Percentiles rank a stretch among this genome's conserved stretches.
Evolutionary conservation across 2,113 vertebrate species (phyloP).

Genomic region (Crocuta crocuta): DNA sequence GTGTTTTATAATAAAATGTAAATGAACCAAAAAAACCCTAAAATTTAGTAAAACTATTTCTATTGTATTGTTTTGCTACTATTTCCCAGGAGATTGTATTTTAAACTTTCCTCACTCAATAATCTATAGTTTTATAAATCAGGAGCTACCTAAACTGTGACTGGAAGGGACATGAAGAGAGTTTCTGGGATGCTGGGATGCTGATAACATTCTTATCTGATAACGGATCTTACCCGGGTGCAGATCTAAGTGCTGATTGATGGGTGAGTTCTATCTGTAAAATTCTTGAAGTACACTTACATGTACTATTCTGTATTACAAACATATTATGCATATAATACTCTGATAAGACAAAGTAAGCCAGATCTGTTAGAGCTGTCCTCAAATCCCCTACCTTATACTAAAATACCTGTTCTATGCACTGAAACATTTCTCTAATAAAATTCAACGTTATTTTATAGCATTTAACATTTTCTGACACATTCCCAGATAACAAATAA

Average conservation of each 20-base stretch:
- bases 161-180: not conserved
- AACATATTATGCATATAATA: not conserved
- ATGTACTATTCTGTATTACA: not conserved
- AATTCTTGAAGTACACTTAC: not conserved
- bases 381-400: not conserved
- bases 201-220: not conserved
- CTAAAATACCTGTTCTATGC: slow-evolving; percentile 1
- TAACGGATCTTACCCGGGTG: not conserved
- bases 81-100: not conserved
- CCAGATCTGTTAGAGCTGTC: not conserved
- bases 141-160: not conserved
- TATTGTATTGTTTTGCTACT: not conserved
- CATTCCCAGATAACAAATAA: slow-evolving; percentile 6
- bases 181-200: not conserved
- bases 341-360: not conserved
- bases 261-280: not conserved
- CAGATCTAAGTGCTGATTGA: not conserved
- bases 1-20: not conserved
- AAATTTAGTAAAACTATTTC: slow-evolving; percentile 44
- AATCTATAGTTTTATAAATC: not conserved
- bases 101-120: slow-evolving; percentile 12
- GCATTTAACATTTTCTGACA: slow-evolving; percentile 22
- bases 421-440: slow-evolving; percentile 6
- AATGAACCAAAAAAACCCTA: not conserved
- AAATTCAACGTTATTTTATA: slow-evolving; percentile 28